phyloP scores from a whole-genome alignment of 2,888 invertebrate species.

The Chorisops tibialis region DNA sequence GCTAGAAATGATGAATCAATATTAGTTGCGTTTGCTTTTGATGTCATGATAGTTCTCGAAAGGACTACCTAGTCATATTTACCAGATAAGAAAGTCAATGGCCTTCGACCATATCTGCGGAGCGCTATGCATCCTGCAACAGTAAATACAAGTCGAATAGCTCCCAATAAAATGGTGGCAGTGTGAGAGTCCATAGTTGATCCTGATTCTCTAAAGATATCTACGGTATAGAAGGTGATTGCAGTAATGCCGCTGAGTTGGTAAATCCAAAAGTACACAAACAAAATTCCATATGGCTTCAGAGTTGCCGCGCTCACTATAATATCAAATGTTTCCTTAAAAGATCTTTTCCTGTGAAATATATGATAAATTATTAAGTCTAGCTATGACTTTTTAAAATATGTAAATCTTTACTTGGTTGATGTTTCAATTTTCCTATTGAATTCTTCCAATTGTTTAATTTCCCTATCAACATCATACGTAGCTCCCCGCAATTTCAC shows the following conservation, averaged over 20 bases:
- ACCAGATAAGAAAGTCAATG: conserved; percentile 64
- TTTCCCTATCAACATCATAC: conserved; percentile 61
- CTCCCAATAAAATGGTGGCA: conserved; percentile 61
- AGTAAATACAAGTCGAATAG: conserved; percentile 61
- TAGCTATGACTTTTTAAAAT: background rate
- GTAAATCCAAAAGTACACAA: conserved; percentile 65
- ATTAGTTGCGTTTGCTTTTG: no score
- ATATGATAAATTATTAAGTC: background rate
- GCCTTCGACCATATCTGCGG: conserved; percentile 59
- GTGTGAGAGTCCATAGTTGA: conserved; percentile 58
- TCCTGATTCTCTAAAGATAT: conserved; percentile 63
- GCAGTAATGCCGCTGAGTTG: conserved; percentile 70
- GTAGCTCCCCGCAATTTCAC: conserved; percentile 60
- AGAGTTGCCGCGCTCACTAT: conserved; percentile 61
- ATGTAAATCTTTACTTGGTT: conserved; percentile 37
- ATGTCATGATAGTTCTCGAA: no score
- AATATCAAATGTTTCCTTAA: conserved; percentile 56
- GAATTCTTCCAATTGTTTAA: conserved; percentile 60
- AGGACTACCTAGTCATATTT: conserved; percentile 32
- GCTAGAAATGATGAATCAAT: conserved; percentile 47
- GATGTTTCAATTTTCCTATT: conserved; percentile 63
- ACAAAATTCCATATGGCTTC: conserved; percentile 62
- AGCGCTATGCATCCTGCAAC: conserved; percentile 62
- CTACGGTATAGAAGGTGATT: conserved; percentile 66
- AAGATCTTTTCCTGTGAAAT: conserved; percentile 27